These are phyloP conservation scores for Meriones unguiculatus DNA, from an alignment of 2,113 vertebrate genomes.

Conservation along the genomic window DNA sequence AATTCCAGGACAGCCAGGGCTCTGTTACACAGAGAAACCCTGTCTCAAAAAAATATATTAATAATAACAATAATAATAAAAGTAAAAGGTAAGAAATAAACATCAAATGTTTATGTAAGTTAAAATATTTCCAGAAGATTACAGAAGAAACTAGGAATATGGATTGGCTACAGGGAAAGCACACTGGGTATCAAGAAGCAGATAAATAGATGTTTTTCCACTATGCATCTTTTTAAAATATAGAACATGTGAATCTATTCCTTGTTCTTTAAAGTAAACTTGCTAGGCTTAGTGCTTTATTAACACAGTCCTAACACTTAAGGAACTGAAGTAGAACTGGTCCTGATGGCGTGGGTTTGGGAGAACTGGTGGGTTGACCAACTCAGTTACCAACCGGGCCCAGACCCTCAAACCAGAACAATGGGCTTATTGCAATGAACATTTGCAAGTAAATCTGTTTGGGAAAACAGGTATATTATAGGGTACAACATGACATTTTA, in stretches of 20 bases:
- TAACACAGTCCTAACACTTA: not conserved
- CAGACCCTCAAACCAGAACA: not conserved
- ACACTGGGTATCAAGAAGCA: slow-evolving; percentile 1
- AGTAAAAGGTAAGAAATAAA: not conserved
- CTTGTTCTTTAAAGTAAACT: slow-evolving; percentile 44
- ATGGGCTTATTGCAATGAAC: not conserved
- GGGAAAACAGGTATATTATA: not conserved
- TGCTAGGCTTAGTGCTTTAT: not conserved
- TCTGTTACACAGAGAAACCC: not conserved
- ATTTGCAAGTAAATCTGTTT: not conserved
- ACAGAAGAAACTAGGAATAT: slow-evolving; percentile 20
- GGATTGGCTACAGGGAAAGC: not conserved
- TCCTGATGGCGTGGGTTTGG: not conserved
- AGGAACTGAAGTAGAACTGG: not conserved
- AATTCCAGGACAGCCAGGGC: not conserved
- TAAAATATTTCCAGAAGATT: too few species aligned
- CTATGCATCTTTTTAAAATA: not conserved
- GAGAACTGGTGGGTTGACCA: not conserved
- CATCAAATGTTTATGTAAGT: slow-evolving; percentile 13
- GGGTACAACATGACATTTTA: not conserved
- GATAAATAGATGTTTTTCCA: not conserved
- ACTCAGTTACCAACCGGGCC: not conserved
- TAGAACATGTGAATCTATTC: slow-evolving; percentile 18
- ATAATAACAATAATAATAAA: not conserved
- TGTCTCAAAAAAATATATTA: not conserved